Base-by-base conservation (phyloP, 2,888 invertebrate species). In the Athalia rosae region DNA sequence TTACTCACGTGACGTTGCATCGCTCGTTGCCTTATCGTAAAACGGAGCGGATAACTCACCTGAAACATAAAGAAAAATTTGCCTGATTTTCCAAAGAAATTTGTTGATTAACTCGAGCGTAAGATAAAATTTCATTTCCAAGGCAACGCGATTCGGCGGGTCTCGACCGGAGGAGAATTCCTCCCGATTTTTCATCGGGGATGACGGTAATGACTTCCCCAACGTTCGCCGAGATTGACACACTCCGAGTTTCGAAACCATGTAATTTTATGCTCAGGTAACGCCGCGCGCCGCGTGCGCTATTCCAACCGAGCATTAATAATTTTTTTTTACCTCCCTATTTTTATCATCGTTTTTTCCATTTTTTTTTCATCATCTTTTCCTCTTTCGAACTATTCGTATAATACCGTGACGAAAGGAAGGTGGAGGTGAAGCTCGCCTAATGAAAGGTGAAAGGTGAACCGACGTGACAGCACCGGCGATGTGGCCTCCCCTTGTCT, bases 181-280 rank as follows among this genome's bases (percentile, higher is more conserved):
- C 2, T 28, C 28, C 28, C 28, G 28, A 28, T 28, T 28, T 2
- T 45, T 50, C 28, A 71, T 71, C 45, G 43, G 28, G 13, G 15
- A 9, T 45, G 58, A 71, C 58, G 56, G 13, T 45, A 71, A 45
- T 43, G 45, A 71, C 71, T 71, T 56, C 58, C 71, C 58, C 13
- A 58, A 62, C 74, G 47, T 28, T 59, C 74, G 74, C 48, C 11
- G 15, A 74, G 74, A 61, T 74, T 74, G 74, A 74, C 48, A 62
- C 61, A 61, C 74, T 62, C 74, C 74, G 74, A 59, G 48, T 50
- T n/a, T 28, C 61, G 50, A 62, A 74, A 74, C 62, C 62, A 50
- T 74, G 74, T 56, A 74, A 74, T 74, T 74, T 28, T 28, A 28
- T 74, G 74, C 74, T 74, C 48, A 74, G 59, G 50, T 74, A 74